Conservation (phyloP, 2,797 vertebrate species). For the Paedocypris micromegethes region DNA sequence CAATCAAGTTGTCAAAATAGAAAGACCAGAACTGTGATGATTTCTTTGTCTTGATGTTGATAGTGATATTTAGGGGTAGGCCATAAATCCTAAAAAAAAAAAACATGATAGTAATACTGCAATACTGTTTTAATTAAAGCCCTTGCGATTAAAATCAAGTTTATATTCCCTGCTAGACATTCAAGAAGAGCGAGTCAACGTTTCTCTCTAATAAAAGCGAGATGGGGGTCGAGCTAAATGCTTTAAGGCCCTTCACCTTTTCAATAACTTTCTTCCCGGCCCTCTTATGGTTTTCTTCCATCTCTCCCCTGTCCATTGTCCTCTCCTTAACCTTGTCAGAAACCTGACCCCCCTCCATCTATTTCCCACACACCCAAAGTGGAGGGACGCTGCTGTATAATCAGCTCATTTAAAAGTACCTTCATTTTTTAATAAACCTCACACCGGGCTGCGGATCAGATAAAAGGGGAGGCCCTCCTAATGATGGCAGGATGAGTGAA, state of each 20-base stretch:
- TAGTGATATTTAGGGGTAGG: no score
- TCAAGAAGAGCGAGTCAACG: constrained; percentile 7
- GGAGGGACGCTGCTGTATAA: constrained; percentile 59
- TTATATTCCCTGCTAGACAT: background rate
- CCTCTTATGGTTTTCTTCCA: constrained; percentile 51
- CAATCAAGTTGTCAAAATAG: no score
- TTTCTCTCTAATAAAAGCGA: constrained; percentile 1
- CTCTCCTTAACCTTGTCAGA: constrained; percentile 73
- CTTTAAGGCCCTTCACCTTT: constrained; percentile 4
- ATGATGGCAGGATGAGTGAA: constrained; percentile 51
- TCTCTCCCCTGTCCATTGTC: constrained; percentile 51
- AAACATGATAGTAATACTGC: no score
- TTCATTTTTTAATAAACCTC: constrained; percentile 76
- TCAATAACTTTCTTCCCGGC: constrained; percentile 1
- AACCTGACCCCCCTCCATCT: constrained; percentile 64
- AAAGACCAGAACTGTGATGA: no score
- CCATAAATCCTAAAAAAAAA: no score
- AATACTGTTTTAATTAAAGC: no score
- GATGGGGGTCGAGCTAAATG: background rate
- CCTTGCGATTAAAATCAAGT: background rate
- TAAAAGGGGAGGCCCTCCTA: constrained; percentile 58
- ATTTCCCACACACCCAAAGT: constrained; percentile 52
- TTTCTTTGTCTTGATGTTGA: no score
- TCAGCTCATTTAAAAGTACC: constrained; percentile 69
- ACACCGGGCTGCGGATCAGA: constrained; percentile 63